Base-by-base conservation (phyloP, 2,797 vertebrate species). In the Pempheris klunzingeri region DNA sequence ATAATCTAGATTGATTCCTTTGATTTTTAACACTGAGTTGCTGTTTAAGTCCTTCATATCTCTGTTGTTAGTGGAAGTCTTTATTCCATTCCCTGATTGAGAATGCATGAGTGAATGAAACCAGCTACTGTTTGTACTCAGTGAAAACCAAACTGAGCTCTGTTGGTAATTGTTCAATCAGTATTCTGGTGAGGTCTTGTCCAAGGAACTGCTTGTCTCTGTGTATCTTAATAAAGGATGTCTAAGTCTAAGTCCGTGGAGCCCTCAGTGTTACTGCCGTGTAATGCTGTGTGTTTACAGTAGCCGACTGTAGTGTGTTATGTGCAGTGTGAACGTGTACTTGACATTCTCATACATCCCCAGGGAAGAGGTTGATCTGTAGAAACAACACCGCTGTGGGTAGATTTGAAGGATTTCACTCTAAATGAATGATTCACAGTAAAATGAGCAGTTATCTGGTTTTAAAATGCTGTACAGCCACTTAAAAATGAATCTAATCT, bases 161-260 rank as follows among this genome's bases (percentile, higher is more conserved):
- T 78, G 77, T 70, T 72, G 24, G 39, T 60, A 20, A 39, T 50
- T 71, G 82, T 77, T 61, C 13, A 11, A 5, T 49, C 1, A 38
- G 68, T 34, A 76, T 76, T 53, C 20, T 80, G 73, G 61, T 5
- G 71, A 46, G 61, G 28, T 65, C 10, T 22, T 43, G 41, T 18
- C 75, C 53, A 77, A 68, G 55, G 68, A 63, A 68, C 73, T 1
- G 53, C 30, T 26, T 54, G 57, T 74, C 38, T 53, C 89, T 71
- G 60, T 49, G 57, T 62, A 13, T 24, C 14, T 52, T 18, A 34
- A 66, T 0, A 77, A 24, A 68, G 18, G 32, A 44, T 60, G 38
- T 32, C 30, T 32, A 30, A 36, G 39, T 28, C 20, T 26, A 24
- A 74, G 28, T 77, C 81, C 24, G 54, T 60, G 63, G 1, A 2